A percentile compares a stretch with the other conserved stretches of the same genome.
Evolutionary conservation across 2,888 invertebrate genomes (phyloP).

Genomic region (Drosophila suboccidentalis): DNA sequence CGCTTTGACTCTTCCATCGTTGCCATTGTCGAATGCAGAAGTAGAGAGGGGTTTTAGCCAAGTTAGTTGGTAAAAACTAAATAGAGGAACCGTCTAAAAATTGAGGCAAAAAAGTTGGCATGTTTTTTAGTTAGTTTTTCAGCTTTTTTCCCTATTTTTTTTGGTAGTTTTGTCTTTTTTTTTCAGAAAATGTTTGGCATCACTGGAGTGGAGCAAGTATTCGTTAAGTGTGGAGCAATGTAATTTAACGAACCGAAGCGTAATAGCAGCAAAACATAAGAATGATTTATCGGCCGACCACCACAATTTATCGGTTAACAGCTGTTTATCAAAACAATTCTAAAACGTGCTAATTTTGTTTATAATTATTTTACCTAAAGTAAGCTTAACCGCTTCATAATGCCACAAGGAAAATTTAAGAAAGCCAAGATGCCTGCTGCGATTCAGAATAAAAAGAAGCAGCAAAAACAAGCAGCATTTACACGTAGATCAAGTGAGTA

Average conservation of each 20-base stretch:
- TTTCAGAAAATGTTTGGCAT: no score
- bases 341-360: conserved; percentile 40
- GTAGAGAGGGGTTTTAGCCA: no score
- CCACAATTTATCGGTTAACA: conserved; percentile 24
- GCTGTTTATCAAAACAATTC: conserved; percentile 39
- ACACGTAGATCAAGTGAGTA: conserved; percentile 88
- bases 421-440: conserved; percentile 87
- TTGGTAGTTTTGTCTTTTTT: no score
- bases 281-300: conserved; percentile 20
- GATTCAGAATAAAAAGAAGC: conserved; percentile 86
- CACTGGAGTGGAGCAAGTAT: neutral
- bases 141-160: no score
- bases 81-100: no score
- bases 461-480: conserved; percentile 86
- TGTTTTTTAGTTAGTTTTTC: no score
- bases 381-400: conserved; percentile 62
- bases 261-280: neutral
- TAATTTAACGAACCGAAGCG: neutral
- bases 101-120: no score
- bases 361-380: neutral
- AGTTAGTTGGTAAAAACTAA: no score
- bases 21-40: no score
- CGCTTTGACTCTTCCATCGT: no score
- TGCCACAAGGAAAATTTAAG: conserved; percentile 89
- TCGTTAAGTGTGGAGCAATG: conserved; percentile 2